Conservation (phyloP, 2,113 vertebrate genomes). For the Pachyramphus minor region DNA sequence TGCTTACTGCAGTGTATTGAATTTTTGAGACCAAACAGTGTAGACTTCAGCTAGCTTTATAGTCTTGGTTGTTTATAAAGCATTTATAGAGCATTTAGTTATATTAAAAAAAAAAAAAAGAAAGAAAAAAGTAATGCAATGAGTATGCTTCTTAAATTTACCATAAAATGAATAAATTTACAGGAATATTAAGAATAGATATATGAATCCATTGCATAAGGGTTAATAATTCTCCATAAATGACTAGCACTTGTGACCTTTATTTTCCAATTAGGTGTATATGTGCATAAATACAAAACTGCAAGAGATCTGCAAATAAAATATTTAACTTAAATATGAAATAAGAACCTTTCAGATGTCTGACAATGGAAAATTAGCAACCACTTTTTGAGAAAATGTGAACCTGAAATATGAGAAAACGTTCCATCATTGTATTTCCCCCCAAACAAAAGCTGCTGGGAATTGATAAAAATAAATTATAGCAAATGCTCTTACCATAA, state of each 20-base stretch:
- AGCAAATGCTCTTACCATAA: background rate
- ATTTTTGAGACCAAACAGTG: slow-evolving; percentile 35
- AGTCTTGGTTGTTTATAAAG: background rate
- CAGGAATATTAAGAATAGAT: background rate
- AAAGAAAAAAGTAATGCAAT: background rate
- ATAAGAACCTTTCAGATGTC: background rate
- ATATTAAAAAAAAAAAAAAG: background rate
- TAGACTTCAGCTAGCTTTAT: background rate
- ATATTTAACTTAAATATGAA: background rate
- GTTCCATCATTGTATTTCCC: background rate
- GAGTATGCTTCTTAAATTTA: slow-evolving; percentile 5
- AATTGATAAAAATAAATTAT: background rate
- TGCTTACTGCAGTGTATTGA: background rate
- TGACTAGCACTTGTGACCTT: background rate
- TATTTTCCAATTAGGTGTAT: background rate
- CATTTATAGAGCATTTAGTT: too few species aligned
- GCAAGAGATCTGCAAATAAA: background rate
- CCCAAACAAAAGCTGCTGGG: background rate
- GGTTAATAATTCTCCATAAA: background rate
- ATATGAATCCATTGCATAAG: background rate
- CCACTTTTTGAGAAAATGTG: background rate
- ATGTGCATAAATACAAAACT: background rate
- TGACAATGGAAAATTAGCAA: background rate
- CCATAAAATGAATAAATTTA: background rate
- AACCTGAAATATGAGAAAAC: background rate